Percentiles rank a stretch among this genome's conserved stretches.
Conservation (phyloP, 2,888 invertebrate genomes). For the Tyria jacobaeae region DNA sequence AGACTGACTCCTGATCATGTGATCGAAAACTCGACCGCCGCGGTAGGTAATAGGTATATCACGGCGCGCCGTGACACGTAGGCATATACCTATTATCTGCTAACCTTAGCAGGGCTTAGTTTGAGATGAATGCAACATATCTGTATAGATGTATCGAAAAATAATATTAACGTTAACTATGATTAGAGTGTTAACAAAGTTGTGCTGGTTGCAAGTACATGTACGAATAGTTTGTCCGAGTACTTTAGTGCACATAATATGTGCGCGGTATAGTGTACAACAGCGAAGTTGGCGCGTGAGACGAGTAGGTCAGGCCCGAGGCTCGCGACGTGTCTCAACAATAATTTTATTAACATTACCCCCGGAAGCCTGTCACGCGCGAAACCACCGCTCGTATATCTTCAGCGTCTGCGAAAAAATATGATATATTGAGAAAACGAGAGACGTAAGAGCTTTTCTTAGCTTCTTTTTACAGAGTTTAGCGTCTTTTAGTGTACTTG, state of each 20-base stretch:
- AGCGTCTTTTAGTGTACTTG: slow-evolving; percentile 76
- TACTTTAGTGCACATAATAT: slow-evolving; percentile 34
- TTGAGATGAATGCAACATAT: neutral
- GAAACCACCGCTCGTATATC: slow-evolving; percentile 82
- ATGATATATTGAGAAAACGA: slow-evolving; percentile 85
- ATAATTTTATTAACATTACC: slow-evolving; percentile 86
- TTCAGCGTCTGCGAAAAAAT: slow-evolving; percentile 78
- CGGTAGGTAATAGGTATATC: no score
- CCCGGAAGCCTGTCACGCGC: slow-evolving; percentile 83
- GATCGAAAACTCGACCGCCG: no score
- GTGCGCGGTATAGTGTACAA: slow-evolving; percentile 35
- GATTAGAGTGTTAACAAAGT: neutral
- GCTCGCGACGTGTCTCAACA: slow-evolving; percentile 79
- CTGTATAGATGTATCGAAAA: neutral
- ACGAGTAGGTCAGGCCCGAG: slow-evolving; percentile 69
- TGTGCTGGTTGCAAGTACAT: neutral
- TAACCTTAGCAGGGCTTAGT: neutral
- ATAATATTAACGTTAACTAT: neutral
- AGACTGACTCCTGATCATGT: no score
- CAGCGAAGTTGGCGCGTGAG: slow-evolving; percentile 43
- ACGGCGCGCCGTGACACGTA: no score
- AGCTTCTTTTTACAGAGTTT: slow-evolving; percentile 73
- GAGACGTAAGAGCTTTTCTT: slow-evolving; percentile 78
- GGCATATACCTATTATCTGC: no score
- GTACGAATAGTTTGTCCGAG: slow-evolving; percentile 15